These are phyloP conservation scores for Zaprionus ornatus DNA, from an alignment of 1,140 invertebrate species.

Conservation along the genomic window DNA sequence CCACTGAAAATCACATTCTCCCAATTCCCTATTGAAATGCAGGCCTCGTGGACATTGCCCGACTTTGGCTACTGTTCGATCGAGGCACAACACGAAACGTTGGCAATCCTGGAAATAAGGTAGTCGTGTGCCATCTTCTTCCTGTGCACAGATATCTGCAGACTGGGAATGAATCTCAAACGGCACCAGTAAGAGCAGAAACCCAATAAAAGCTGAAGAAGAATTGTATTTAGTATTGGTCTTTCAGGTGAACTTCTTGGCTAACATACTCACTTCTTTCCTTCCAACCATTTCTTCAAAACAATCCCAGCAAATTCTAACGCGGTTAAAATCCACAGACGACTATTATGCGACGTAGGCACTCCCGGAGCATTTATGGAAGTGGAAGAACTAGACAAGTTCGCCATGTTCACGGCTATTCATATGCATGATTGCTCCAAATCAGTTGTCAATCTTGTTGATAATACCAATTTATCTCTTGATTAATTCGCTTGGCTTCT, in stretches of 20 bases:
- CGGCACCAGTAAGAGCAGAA: constrained; percentile 15
- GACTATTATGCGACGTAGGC: constrained; percentile 45
- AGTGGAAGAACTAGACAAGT: constrained; percentile 17
- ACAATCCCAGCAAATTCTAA: background rate
- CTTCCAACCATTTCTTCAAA: constrained; percentile 11
- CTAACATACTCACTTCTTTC: constrained; percentile 6
- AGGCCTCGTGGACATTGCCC: constrained; percentile 59
- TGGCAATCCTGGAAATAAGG: constrained; percentile 42
- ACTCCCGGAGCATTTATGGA: constrained; percentile 53
- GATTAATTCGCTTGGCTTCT: constrained; percentile 55
- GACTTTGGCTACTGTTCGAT: constrained; percentile 42
- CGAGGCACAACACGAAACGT: constrained; percentile 51
- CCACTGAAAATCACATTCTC: constrained; percentile 71
- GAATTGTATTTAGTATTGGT: background rate
- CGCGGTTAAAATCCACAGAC: constrained; percentile 41
- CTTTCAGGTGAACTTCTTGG: background rate
- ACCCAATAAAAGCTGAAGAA: constrained; percentile 10
- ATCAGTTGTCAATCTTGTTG: constrained; percentile 74
- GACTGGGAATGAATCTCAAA: constrained; percentile 16
- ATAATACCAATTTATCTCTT: constrained; percentile 71
- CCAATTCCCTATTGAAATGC: constrained; percentile 57
- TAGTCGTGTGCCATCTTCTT: constrained; percentile 50
- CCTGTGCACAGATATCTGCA: constrained; percentile 35
- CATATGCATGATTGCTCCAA: constrained; percentile 12
- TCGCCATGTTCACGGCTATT: background rate